A percentile compares a stretch with the other conserved stretches of the same genome.
Evolutionary conservation across 2,113 vertebrate species (phyloP).

Genomic region (Pomatorhinus ruficollis): DNA sequence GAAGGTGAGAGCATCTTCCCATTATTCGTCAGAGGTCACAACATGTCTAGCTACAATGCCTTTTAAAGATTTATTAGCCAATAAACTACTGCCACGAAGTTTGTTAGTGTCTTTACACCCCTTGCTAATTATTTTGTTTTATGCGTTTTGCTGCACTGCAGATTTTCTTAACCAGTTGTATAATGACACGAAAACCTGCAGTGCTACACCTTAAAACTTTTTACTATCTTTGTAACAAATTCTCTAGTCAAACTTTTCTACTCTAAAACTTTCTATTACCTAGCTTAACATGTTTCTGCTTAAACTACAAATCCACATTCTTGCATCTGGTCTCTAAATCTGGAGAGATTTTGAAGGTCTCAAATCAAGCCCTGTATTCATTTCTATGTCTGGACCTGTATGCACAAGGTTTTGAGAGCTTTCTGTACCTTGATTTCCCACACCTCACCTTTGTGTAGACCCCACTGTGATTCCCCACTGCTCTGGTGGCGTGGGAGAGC

Average conservation of each 20-base stretch:
- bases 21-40: neutral
- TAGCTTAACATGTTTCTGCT: neutral
- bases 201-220: neutral
- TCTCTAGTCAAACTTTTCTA: neutral
- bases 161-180: neutral
- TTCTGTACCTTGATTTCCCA: neutral
- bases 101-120: neutral
- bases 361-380: neutral
- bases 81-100: neutral
- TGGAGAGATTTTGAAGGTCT: neutral
- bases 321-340: neutral
- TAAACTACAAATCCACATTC: neutral
- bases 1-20: neutral
- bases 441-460: accelerated
- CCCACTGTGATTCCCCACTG: neutral
- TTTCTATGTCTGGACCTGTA: neutral
- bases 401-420: neutral
- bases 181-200: neutral
- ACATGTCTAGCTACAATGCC: neutral
- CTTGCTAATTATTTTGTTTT: neutral
- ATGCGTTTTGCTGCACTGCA: neutral
- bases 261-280: neutral
- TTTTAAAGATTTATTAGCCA: neutral
- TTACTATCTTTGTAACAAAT: neutral
- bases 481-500: accelerated